Evolutionary conservation across 2,113 vertebrate genomes (phyloP).

Genomic region (Dasyprocta punctata): DNA sequence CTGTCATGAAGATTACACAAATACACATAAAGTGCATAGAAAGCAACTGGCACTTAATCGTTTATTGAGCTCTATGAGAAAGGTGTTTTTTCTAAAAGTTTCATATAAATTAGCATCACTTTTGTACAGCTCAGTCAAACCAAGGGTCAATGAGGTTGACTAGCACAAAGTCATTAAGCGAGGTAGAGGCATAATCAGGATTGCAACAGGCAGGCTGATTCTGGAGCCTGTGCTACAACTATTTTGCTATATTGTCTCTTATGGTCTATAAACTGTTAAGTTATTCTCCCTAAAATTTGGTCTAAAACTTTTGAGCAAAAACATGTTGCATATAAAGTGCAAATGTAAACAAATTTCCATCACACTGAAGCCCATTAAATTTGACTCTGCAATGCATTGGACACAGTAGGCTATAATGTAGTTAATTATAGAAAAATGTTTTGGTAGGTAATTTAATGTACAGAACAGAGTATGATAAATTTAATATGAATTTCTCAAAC

Average conservation of each 20-base stretch:
- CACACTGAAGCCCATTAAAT: background rate
- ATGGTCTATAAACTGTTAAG: background rate
- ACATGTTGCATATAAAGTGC: background rate
- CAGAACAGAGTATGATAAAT: background rate
- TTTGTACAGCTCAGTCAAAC: slow-evolving; percentile 11
- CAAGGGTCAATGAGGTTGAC: background rate
- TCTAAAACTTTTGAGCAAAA: background rate
- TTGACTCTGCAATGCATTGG: background rate
- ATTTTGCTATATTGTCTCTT: background rate
- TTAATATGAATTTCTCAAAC: slow-evolving; percentile 25
- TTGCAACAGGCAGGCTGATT: background rate
- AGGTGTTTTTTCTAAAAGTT: background rate
- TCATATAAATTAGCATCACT: slow-evolving; percentile 9
- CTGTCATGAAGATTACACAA: slow-evolving; percentile 1
- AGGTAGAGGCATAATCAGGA: background rate
- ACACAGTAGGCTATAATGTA: background rate
- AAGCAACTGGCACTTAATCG: background rate
- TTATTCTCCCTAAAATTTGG: background rate
- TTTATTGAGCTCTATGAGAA: slow-evolving; percentile 34
- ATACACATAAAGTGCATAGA: background rate
- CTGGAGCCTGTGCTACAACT: background rate
- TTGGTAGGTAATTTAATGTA: background rate
- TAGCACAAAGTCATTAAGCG: background rate
- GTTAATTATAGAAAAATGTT: too few species aligned
- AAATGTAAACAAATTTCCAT: slow-evolving; percentile 3